phyloP scores from a whole-genome alignment of 2,888 invertebrate genomes.

The Scelioninae gen. 2 region DNA sequence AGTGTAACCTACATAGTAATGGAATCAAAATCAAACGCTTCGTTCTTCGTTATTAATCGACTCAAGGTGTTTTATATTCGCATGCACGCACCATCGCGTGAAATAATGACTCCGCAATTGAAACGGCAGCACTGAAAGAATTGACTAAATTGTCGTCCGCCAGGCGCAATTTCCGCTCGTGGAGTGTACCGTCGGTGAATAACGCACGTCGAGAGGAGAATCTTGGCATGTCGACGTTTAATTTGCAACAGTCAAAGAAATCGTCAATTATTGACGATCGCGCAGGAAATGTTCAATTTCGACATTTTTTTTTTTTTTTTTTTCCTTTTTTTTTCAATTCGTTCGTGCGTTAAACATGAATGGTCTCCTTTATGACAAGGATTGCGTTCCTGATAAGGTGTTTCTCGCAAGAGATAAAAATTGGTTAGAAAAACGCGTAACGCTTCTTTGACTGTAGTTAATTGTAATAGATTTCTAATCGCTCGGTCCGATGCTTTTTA shows the following conservation, averaged over 20 bases:
- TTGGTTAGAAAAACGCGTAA: neutral
- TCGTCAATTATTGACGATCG: conserved; percentile 51
- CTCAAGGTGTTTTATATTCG: conserved; percentile 44
- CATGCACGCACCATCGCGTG: conserved; percentile 45
- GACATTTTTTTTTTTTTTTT: conserved; percentile 20
- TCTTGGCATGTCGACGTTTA: conserved; percentile 56
- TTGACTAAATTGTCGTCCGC: conserved; percentile 55
- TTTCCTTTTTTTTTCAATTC: conserved; percentile 19
- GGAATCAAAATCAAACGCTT: conserved; percentile 28
- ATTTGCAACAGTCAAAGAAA: conserved; percentile 51
- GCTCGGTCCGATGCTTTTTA: conserved; percentile 7
- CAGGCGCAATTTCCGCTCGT: conserved; percentile 55
- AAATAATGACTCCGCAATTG: conserved; percentile 54
- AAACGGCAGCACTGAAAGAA: conserved; percentile 54
- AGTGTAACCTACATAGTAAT: conserved; percentile 20
- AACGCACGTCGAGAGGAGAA: conserved; percentile 24
- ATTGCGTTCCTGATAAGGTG: conserved; percentile 31
- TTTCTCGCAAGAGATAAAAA: conserved; percentile 1
- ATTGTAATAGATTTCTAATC: conserved; percentile 29
- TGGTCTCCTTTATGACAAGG: conserved; percentile 39
- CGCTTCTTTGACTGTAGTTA: conserved; percentile 35
- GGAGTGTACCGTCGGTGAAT: conserved; percentile 31
- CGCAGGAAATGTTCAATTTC: conserved; percentile 51
- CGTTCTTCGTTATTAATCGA: conserved; percentile 36
- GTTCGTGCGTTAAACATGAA: conserved; percentile 27